Conservation (phyloP, 2,113 vertebrate species). For the Actenoides lindsayi region DNA sequence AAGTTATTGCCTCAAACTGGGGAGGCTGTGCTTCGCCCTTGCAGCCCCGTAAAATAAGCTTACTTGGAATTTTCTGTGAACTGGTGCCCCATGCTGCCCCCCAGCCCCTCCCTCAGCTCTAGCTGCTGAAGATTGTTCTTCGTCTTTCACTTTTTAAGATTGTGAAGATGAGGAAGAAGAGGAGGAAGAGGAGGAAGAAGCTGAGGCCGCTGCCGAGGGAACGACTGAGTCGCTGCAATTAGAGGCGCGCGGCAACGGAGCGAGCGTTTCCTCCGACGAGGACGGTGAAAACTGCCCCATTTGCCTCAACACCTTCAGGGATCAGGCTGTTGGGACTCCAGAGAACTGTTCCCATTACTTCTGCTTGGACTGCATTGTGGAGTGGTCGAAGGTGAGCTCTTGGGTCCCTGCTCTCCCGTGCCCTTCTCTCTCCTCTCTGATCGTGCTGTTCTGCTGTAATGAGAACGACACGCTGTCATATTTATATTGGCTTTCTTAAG, state of each 20-base stretch:
- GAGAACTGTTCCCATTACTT: constrained; percentile 95
- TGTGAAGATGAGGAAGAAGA: constrained; percentile 64
- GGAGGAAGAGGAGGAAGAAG: constrained; percentile 53
- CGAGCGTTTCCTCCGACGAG: constrained; percentile 83
- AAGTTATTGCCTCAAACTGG: background rate
- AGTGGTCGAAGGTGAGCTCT: constrained; percentile 91
- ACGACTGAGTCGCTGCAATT: background rate
- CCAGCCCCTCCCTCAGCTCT: background rate
- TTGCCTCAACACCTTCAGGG: constrained; percentile 90
- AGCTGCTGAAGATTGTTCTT: background rate
- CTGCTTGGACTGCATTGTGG: constrained; percentile 95
- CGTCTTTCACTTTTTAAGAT: constrained; percentile 24
- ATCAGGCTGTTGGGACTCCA: constrained; percentile 92
- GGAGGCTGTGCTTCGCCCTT: background rate
- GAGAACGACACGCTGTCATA: background rate
- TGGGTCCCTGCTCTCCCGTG: background rate
- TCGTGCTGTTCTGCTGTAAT: background rate
- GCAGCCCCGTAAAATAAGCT: background rate
- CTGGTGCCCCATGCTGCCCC: background rate
- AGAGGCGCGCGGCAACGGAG: background rate
- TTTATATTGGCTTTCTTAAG: background rate
- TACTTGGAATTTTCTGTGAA: background rate
- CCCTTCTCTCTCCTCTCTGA: background rate
- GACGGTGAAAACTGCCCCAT: constrained; percentile 93
- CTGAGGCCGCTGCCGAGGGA: background rate